These are phyloP conservation scores for Cheilosia soror DNA, from an alignment of 2,888 invertebrate genomes.

Conservation along the genomic window DNA sequence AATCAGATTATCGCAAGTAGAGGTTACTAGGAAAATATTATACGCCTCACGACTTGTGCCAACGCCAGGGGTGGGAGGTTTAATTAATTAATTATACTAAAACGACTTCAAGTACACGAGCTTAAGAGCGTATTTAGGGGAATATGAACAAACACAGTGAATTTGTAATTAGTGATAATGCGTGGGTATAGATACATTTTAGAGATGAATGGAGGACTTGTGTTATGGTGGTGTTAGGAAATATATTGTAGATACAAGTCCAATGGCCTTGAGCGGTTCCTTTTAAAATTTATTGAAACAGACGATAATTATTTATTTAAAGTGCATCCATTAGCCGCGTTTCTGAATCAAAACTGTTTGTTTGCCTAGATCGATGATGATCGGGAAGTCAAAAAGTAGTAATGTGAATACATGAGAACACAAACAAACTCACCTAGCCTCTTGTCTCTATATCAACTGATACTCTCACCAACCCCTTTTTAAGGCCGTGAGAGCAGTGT, in stretches of 20 bases:
- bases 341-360: too few species aligned
- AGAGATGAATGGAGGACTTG: neutral
- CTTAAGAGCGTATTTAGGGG: neutral
- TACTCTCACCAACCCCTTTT: too few species aligned
- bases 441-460: too few species aligned
- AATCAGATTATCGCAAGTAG: slow-evolving; percentile 47
- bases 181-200: neutral
- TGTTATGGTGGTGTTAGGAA: neutral
- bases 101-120: slow-evolving; percentile 7
- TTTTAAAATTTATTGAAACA: too few species aligned
- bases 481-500: too few species aligned
- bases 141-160: neutral
- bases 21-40: slow-evolving; percentile 27
- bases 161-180: neutral
- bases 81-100: slow-evolving; percentile 40
- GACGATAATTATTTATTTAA: too few species aligned
- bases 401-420: too few species aligned
- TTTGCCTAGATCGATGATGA: too few species aligned
- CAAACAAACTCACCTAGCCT: too few species aligned
- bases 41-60: neutral
- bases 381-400: too few species aligned
- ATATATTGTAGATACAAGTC: neutral
- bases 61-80: neutral
- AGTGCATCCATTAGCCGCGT: too few species aligned
- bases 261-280: too few species aligned